Base-by-base conservation (phyloP, 2,113 vertebrate species). In the Cyprinodon brontotheroides region DNA sequence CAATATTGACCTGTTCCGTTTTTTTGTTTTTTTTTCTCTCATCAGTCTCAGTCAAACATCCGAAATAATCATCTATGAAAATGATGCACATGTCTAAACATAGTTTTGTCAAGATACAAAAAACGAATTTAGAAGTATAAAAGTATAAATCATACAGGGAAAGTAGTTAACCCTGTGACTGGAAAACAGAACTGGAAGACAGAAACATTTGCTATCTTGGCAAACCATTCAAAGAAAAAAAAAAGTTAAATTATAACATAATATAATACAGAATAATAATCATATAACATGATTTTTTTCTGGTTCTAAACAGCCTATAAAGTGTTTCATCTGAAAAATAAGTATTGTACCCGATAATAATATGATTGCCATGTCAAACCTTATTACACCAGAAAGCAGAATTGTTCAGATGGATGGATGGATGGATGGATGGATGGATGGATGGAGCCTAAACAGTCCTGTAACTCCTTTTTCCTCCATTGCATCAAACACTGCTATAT, bases 11-110 rank as follows among this genome's bases (percentile, higher is more conserved):
- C 74, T 59, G 60, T 79, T 40, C 74, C 59, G 53, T 79, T 83
- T 88, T 81, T 82, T 91, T n/a, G n/a, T n/a, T 90, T 88, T 70
- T 82, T 22, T 78, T 2, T 29, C 29, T 29, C 29, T 29, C 29
- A 91, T 91, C 57, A 81, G 74, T 66, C 71, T 20, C 65, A 61
- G 71, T 9, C 66, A 29, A 40, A 50, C 63, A 15, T 80, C 84
- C 74, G 77, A 84, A 70, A 65, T 57, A 86, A 47, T 78, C 74
- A 68, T 82, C 61, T 79, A 76, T 17, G 20, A 39, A 41, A 53
- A 81, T n/a, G 65, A 64, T 20, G 11, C 5, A 4, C 36, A 61
- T 37, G 17, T 40, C 5, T 66, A 41, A 40, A 50, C 14, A 70
- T 57, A 78, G 45, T 13, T 48, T n/a, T 37, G 71, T 37, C 57